Evolutionary conservation across 2,797 vertebrate genomes (phyloP).

Genomic region (Pteropus rufus): DNA sequence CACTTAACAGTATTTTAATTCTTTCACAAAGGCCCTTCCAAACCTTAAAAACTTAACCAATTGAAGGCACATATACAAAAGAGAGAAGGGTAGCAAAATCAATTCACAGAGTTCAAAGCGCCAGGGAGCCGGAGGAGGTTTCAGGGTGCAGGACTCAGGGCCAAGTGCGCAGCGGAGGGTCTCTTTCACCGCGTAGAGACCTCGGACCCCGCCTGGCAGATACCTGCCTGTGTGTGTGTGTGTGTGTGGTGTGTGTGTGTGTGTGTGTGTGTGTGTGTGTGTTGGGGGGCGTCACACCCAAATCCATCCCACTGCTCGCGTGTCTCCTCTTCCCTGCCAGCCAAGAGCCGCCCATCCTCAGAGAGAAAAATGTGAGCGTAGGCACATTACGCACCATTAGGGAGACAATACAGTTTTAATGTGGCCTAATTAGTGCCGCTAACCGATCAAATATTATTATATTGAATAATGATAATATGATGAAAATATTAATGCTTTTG

Average conservation of each 20-base stretch:
- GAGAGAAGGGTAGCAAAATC: slow-evolving; percentile 34
- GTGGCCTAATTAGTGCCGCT: slow-evolving; percentile 77
- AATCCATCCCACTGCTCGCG: neutral
- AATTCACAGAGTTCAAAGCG: slow-evolving; percentile 48
- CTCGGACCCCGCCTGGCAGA: neutral
- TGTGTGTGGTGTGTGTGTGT: too few relatives aligned
- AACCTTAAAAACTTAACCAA: slow-evolving; percentile 48
- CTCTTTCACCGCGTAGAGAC: neutral
- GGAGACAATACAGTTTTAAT: slow-evolving; percentile 75
- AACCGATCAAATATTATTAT: slow-evolving; percentile 78
- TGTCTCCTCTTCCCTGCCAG: neutral
- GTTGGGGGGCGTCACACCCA: neutral
- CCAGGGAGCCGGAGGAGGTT: neutral
- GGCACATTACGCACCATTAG: slow-evolving; percentile 72
- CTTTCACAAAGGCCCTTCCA: slow-evolving; percentile 26
- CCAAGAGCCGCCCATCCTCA: slow-evolving; percentile 43
- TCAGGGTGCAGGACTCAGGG: neutral
- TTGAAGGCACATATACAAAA: slow-evolving; percentile 34
- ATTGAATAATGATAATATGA: slow-evolving; percentile 77
- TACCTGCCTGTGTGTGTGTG: neutral
- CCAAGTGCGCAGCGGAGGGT: neutral
- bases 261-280: neutral
- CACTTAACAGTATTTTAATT: slow-evolving; percentile 40
- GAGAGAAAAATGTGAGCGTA: slow-evolving; percentile 64
- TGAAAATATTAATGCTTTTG: slow-evolving; percentile 76